Base-by-base conservation (phyloP, 2,113 vertebrate genomes). In the Nibea coibor region DNA sequence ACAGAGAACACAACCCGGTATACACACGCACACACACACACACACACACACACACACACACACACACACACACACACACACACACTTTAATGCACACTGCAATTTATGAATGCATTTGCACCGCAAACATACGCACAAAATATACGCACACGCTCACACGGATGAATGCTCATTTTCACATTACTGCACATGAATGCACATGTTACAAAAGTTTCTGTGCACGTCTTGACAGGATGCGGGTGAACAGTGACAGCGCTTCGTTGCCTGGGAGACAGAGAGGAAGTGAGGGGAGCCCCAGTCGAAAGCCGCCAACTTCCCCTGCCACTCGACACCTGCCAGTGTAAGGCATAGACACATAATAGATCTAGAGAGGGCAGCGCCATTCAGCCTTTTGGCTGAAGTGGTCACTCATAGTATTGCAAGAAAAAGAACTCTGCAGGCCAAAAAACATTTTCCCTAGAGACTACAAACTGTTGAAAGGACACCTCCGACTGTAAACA, bases 221-320 rank as follows among this genome's bases (percentile, higher is more conserved):
- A 5, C 66, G 10, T 88, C 50, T 72, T 47, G 24, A 74, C 89
- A 97, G 96, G 68, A 92, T 96, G 93, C 91, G 95, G 57, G 95
- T 96, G 39, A 96, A 97, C 91, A 96, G 95, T 1, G 96, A 96
- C 83, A 95, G 94, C 0, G 94, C 94, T 5, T 95, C 95, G 35
- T 92, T 95, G 73, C 95, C 94, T 0, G 93, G 94, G 75, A 91
- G 95, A 87, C 95, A 96, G 89, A 91, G 93, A 77, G 94, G 90
- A 68, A 92, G 85, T 14, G 92, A 92, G 72, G 89, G 90, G 22
- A 96, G 96, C 57, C 95, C 95, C 17, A 88, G 87, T 78, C 88
- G 91, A 74, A 96, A 96, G 80, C 88, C 90, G 0, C 88, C 92
- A 26, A 92, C 92, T 11, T 92, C 94, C 47, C 86, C 93, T 0